These are phyloP conservation scores for Epizoanthus rinbou DNA, from an alignment of 92 coral and sea anemone species.

Conservation along the genomic window DNA sequence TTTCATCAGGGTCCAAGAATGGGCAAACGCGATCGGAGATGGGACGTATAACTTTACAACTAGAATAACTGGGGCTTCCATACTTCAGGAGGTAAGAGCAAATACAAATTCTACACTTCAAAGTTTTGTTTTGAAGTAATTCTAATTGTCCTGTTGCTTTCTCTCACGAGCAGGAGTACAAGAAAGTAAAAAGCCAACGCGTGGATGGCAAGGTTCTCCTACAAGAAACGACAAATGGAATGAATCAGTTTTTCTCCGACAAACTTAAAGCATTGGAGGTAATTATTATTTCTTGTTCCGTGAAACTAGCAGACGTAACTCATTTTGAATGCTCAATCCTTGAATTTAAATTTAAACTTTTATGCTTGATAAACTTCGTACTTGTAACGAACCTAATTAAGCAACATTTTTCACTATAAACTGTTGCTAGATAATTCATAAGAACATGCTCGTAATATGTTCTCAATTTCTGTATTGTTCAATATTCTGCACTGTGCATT, in stretches of 20 bases:
- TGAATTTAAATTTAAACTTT: slow-evolving; percentile 31
- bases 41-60: slow-evolving; percentile 37
- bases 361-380: slow-evolving; percentile 34
- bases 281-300: not conserved
- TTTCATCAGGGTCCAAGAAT: slow-evolving; percentile 40
- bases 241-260: slow-evolving; percentile 29
- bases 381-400: slow-evolving; percentile 8
- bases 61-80: slow-evolving; percentile 20
- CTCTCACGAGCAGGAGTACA: slow-evolving; percentile 40
- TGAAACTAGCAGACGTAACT: slow-evolving; percentile 3
- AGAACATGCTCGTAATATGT: not conserved
- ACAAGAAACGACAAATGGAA: slow-evolving; percentile 32
- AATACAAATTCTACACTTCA: slow-evolving; percentile 24
- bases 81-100: slow-evolving; percentile 28
- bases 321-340: not conserved
- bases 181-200: slow-evolving; percentile 30
- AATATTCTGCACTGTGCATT: not conserved
- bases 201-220: slow-evolving; percentile 1
- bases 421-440: not conserved
- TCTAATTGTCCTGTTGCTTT: slow-evolving; percentile 47
- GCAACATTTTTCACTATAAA: not conserved
- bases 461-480: not conserved
- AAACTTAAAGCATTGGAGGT: slow-evolving; percentile 41
- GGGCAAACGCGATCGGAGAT: slow-evolving; percentile 43
- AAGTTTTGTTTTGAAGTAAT: slow-evolving; percentile 33